phyloP scores from a whole-genome alignment of 2,797 vertebrate genomes.

The Anguilla marmorata region DNA sequence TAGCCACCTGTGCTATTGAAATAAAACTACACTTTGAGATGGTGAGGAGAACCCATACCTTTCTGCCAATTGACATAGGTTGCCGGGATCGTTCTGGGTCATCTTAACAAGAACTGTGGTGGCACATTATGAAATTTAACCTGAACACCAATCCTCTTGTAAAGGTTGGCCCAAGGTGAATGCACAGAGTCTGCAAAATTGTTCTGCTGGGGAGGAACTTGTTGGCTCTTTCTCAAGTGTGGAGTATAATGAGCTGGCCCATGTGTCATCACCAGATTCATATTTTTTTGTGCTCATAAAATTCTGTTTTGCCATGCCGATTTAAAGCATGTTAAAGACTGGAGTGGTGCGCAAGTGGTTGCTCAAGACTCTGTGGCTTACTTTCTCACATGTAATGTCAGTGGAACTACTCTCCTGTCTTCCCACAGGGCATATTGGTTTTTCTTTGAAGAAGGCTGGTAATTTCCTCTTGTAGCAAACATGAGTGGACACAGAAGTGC shows the following conservation, averaged over 20 bases:
- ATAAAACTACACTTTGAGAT: neutral
- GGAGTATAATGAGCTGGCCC: neutral
- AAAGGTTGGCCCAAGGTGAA: neutral
- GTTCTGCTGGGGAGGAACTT: neutral
- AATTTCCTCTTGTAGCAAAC: neutral
- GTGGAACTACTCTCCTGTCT: neutral
- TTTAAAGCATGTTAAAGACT: neutral
- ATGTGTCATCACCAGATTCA: neutral
- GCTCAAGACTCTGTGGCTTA: neutral
- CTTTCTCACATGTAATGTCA: neutral
- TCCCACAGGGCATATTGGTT: too few species aligned
- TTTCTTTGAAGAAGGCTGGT: neutral
- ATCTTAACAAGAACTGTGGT: neutral
- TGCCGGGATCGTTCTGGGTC: neutral
- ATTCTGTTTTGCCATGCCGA: neutral
- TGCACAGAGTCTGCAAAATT: neutral
- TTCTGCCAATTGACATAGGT: neutral
- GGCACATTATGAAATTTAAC: neutral
- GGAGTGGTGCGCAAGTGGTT: neutral
- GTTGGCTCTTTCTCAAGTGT: neutral
- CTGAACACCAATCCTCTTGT: neutral
- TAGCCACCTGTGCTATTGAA: too few species aligned
- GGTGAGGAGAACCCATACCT: neutral
- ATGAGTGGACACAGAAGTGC: neutral
- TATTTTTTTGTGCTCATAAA: neutral